phyloP scores from a whole-genome alignment of 1,140 invertebrate genomes.

The Tetramorium parvispinum region DNA sequence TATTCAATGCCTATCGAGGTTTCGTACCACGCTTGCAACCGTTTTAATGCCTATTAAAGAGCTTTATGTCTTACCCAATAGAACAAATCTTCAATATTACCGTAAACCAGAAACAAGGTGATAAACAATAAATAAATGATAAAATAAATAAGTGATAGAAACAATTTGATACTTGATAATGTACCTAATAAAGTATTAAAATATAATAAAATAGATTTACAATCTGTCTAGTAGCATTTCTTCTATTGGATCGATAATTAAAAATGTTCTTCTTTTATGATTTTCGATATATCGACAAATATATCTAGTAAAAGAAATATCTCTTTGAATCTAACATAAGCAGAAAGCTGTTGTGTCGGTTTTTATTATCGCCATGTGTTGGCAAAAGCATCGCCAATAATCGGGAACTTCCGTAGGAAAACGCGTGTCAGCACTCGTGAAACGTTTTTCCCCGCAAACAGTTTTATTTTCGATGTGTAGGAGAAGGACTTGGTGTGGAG shows the following conservation, averaged over 20 bases:
- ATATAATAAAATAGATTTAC: not conserved
- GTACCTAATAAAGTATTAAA: slow-evolving; percentile 5
- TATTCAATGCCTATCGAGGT: slow-evolving; percentile 22
- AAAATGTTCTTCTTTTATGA: not conserved
- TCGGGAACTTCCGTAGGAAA: not conserved
- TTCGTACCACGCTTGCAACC: not conserved
- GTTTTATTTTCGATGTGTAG: slow-evolving; percentile 8
- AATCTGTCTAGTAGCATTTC: not conserved
- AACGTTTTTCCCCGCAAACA: not conserved
- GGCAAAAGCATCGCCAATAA: not conserved
- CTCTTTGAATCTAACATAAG: not conserved
- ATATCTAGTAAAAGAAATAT: not conserved
- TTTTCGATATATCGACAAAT: not conserved
- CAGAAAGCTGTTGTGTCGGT: not conserved
- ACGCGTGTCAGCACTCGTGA: not conserved
- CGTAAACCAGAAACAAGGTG: not conserved
- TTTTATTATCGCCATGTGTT: not conserved
- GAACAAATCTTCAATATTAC: not conserved
- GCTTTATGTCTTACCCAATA: not conserved
- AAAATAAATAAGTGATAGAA: too few relatives aligned
- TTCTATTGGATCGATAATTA: not conserved
- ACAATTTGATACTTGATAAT: not conserved
- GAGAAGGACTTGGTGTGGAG: not conserved
- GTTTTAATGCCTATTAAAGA: not conserved
- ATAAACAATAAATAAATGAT: too few relatives aligned